Conservation (phyloP, 1,140 invertebrate species). For the Batillaria attramentaria region DNA sequence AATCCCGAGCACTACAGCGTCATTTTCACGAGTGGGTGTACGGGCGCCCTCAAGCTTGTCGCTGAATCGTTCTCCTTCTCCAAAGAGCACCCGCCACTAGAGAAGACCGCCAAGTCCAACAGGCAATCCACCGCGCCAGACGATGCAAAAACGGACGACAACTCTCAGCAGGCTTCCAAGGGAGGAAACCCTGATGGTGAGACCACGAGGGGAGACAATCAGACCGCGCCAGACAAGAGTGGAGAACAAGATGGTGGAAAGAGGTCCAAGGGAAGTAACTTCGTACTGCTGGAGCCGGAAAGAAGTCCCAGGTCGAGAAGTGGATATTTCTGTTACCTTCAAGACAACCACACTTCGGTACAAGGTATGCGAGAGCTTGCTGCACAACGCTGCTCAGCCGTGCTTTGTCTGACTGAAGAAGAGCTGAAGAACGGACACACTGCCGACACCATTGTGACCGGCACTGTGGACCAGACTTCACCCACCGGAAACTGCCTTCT, state of each 20-base stretch:
- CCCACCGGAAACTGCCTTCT: conserved; percentile 78
- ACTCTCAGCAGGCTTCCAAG: not conserved
- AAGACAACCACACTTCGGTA: conserved; percentile 96
- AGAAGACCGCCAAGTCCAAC: no score
- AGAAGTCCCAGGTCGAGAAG: not conserved
- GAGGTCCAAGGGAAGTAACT: not conserved
- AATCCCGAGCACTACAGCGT: conserved; percentile 85
- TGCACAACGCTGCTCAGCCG: conserved; percentile 40
- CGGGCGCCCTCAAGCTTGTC: conserved; percentile 85
- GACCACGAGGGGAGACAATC: not conserved
- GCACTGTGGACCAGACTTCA: conserved; percentile 60
- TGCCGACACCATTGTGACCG: conserved; percentile 82
- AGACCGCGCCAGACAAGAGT: not conserved
- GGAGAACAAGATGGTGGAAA: not conserved
- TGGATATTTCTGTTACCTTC: conserved; percentile 81
- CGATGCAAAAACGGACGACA: no score
- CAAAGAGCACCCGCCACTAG: conserved; percentile 20
- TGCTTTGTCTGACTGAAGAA: conserved; percentile 57
- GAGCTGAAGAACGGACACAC: conserved; percentile 32
- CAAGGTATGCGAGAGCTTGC: conserved; percentile 86
- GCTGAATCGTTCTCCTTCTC: conserved; percentile 84
- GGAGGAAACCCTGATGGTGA: not conserved
- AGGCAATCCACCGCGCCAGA: no score
- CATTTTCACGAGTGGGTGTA: conserved; percentile 93
- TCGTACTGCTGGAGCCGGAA: not conserved